Conservation (phyloP, 2,888 invertebrate genomes). For the Lasioglossum lativentre region DNA sequence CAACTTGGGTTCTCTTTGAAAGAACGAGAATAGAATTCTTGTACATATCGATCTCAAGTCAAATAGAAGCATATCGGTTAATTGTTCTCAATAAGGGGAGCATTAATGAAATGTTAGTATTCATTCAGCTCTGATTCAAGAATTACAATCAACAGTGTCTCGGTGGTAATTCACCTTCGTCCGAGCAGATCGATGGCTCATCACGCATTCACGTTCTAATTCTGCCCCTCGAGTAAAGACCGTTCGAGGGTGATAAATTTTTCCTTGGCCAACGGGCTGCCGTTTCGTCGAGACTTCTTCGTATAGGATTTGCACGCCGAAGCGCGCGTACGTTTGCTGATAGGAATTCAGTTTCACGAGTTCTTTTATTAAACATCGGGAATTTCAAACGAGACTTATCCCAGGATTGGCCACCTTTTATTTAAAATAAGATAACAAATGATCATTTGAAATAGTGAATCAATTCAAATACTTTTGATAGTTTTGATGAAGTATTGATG, state of each 20-base stretch:
- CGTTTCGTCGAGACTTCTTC: conserved; percentile 12
- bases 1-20: background rate
- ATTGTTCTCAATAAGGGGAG: background rate
- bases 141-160: conserved; percentile 3
- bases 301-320: background rate
- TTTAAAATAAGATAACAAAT: background rate
- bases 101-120: background rate
- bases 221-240: background rate
- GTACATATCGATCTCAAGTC: background rate
- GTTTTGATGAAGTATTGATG: background rate
- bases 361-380: conserved; percentile 8
- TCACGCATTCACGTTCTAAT: conserved; percentile 19
- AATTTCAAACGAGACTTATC: background rate
- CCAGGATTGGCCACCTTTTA: background rate
- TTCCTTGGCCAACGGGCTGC: background rate
- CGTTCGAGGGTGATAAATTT: conserved; percentile 17
- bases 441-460: background rate
- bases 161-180: background rate
- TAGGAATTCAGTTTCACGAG: conserved; percentile 63
- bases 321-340: conserved; percentile 44
- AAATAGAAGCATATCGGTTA: background rate
- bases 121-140: background rate
- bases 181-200: conserved; percentile 17
- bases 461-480: background rate
- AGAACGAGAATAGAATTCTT: background rate